Conservation (phyloP, 2,113 vertebrate species). For the Pseudonaja textilis region DNA sequence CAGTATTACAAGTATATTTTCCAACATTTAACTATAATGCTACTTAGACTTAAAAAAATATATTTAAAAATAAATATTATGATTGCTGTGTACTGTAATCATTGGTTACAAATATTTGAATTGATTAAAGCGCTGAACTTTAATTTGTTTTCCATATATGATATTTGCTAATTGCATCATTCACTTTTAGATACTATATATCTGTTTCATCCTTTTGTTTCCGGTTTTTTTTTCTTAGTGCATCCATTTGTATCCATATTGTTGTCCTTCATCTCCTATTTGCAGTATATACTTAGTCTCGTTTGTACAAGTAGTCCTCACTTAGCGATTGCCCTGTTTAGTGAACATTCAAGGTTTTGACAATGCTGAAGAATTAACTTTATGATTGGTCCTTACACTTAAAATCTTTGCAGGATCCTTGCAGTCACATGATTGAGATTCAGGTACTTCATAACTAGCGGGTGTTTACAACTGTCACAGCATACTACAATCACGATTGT, state of each 20-base stretch:
- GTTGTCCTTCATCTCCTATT: not conserved
- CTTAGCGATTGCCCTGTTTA: not conserved
- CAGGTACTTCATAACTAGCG: not conserved
- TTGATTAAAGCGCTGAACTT: not conserved
- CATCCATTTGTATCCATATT: not conserved
- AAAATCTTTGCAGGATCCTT: not conserved
- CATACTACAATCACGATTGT: not conserved
- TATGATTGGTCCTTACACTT: not conserved
- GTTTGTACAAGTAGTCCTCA: not conserved
- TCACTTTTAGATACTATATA: conserved; percentile 19
- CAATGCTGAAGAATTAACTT: not conserved
- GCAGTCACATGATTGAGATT: not conserved
- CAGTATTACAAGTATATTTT: conserved; percentile 14
- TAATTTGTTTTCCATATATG: not conserved
- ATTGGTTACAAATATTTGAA: conserved; percentile 21
- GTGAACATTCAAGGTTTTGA: not conserved
- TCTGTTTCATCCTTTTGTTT: not conserved
- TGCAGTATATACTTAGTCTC: not conserved
- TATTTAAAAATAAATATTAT: conserved; percentile 16
- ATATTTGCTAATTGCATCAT: conserved; percentile 1
- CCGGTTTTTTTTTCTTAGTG: not conserved
- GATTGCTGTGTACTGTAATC: conserved; percentile 26
- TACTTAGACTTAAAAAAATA: conserved; percentile 7
- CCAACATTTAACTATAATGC: conserved; percentile 4
- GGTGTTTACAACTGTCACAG: not conserved